These are phyloP conservation scores for Euura saliciscinereae DNA, from an alignment of 1,140 invertebrate species.

Conservation along the genomic window DNA sequence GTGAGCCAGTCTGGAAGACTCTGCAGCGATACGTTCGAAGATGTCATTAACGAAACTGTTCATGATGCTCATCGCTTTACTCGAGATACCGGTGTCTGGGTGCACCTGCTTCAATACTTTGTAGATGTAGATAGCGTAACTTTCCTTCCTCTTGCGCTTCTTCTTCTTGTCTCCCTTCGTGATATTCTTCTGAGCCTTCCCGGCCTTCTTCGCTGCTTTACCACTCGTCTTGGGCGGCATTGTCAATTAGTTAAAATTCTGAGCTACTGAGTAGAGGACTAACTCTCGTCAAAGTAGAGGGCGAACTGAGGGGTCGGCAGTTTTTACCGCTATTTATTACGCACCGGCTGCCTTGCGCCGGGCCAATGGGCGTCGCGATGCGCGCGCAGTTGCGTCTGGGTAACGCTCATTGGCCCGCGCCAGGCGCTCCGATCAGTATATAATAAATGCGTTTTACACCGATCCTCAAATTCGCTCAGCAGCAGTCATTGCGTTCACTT, in stretches of 20 bases:
- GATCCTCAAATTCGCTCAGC: background rate
- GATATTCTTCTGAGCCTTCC: slow-evolving; percentile 64
- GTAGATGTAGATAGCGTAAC: slow-evolving; percentile 74
- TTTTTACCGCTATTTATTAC: background rate
- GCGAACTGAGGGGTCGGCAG: background rate
- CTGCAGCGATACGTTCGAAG: slow-evolving; percentile 72
- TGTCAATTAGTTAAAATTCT: background rate
- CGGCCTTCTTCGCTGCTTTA: slow-evolving; percentile 59
- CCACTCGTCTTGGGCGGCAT: slow-evolving; percentile 59
- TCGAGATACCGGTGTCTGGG: slow-evolving; percentile 71
- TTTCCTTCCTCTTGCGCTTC: slow-evolving; percentile 66
- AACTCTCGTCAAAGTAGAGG: background rate
- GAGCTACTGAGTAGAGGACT: background rate
- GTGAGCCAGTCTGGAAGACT: slow-evolving; percentile 71
- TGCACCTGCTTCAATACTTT: slow-evolving; percentile 76
- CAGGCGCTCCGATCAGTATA: background rate
- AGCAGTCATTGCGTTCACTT: background rate
- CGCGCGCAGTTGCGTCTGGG: background rate
- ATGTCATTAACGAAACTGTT: slow-evolving; percentile 72
- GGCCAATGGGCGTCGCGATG: slow-evolving; percentile 19
- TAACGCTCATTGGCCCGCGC: background rate
- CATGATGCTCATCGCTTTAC: slow-evolving; percentile 68
- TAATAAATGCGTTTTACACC: background rate
- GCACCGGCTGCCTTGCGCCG: background rate
- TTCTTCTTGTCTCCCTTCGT: slow-evolving; percentile 62